phyloP scores from a whole-genome alignment of 2,888 invertebrate species.

The Lapara coniferarum region DNA sequence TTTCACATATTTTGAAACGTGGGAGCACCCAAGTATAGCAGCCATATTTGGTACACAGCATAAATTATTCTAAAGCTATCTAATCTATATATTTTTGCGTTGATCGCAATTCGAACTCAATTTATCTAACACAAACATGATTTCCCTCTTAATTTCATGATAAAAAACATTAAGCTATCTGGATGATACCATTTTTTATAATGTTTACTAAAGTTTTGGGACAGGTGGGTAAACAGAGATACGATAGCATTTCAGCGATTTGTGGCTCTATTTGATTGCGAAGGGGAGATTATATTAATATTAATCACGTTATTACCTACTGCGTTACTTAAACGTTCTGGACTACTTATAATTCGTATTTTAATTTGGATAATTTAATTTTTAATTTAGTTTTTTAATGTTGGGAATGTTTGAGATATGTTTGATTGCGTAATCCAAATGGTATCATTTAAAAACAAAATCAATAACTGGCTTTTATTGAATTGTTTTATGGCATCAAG shows the following conservation, averaged over 20 bases:
- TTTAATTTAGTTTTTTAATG: too few species aligned
- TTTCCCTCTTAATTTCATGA: conserved; percentile 18
- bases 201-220: conserved; percentile 12
- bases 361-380: too few species aligned
- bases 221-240: conserved; percentile 14
- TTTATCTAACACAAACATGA: conserved; percentile 20
- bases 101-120: not conserved
- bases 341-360: too few species aligned
- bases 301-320: too few species aligned
- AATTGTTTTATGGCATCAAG: too few species aligned
- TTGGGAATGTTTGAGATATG: too few species aligned
- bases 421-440: too few species aligned
- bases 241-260: not conserved
- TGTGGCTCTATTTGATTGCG: not conserved
- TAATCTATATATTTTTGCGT: conserved; percentile 13
- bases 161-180: conserved; percentile 17
- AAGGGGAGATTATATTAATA: not conserved
- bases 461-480: too few species aligned
- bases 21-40: not conserved
- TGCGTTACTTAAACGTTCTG: too few species aligned
- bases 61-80: conserved; percentile 9
- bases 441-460: too few species aligned
- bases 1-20: not conserved
- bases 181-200: conserved; percentile 23
- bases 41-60: not conserved